Base-by-base conservation (phyloP, 2,797 vertebrate genomes). In the Chiroxiphia lanceolata region DNA sequence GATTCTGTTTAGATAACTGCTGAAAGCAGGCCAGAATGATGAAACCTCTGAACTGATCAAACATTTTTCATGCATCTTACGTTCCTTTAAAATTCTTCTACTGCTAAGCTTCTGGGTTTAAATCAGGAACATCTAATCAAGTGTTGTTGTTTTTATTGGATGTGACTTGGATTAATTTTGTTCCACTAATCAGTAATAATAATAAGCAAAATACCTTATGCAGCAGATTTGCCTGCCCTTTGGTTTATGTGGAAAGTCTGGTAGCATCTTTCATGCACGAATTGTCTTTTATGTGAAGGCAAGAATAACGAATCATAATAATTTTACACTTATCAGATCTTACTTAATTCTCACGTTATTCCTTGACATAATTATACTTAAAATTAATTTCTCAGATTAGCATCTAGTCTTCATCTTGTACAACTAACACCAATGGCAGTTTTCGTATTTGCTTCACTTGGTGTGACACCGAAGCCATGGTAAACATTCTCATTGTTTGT, bases 141-240 rank as follows among this genome's bases (percentile, higher is more conserved):
- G 23, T 60, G 26, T 15, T 93, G 33, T 22, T 90, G 47, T 83
- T 96, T 91, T 83, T 91, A 74, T 40, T 89, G 68, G 40, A 60
- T 93, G 51, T 89, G 53, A 38, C 48, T 85, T 85, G 89, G 34
- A 64, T 93, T 94, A 57, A 70, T 94, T 91, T 69, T 77, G 34
- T 87, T 85, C 68, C 79, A 75, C 10, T 68, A 47, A 80, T 85
- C 56, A 74, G 26, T 63, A 91, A 71, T 45, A 89, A 80, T 77
- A 93, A 92, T 44, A 85, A 79, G 20, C 10, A 47, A 85, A 93
- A 77, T 83, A 79, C 47, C 51, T 89, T 80, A 38, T 38, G 53
- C 84, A 72, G 78, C 34, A 70, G 25, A 54, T 91, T 72, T 96
- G 21, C 54, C 42, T 81, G 80, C 47, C 17, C 51, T 84, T 92